Conservation (phyloP, 2,888 invertebrate species). For the Imbricaverruca yamaguchii region DNA sequence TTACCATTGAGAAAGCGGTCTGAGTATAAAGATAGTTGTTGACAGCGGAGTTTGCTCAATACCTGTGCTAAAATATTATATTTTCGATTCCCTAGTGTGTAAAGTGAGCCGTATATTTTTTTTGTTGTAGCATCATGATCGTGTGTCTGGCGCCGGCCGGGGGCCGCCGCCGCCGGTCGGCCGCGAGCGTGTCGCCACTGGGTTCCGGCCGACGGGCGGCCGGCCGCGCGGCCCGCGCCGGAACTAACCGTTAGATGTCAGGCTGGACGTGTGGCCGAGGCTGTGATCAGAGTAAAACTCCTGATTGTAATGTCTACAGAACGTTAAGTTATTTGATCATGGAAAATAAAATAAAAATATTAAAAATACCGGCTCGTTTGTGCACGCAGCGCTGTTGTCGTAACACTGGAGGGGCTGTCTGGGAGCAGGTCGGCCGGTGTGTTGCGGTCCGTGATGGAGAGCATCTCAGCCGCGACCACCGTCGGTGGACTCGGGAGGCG, state of each 20-base stretch:
- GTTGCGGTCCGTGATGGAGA: no score
- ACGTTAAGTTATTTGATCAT: conserved; percentile 22
- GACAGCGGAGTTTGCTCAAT: conserved; percentile 21
- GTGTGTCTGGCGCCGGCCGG: not conserved
- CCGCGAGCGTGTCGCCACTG: not conserved
- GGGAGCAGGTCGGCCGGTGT: no score
- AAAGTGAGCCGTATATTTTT: conserved; percentile 21
- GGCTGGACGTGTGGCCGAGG: conserved; percentile 12
- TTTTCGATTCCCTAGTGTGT: conserved; percentile 21
- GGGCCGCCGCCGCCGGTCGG: not conserved
- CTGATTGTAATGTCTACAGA: conserved; percentile 22
- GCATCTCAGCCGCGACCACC: no score
- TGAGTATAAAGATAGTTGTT: conserved; percentile 18
- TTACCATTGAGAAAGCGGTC: conserved; percentile 19
- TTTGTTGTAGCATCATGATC: conserved; percentile 16
- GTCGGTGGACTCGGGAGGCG: no score
- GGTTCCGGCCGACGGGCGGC: not conserved
- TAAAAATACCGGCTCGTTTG: not conserved
- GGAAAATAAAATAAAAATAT: conserved; percentile 22
- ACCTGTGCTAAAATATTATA: conserved; percentile 21
- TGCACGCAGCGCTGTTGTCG: no score
- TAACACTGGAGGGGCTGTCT: no score
- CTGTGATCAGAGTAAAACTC: conserved; percentile 23
- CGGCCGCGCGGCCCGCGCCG: not conserved
- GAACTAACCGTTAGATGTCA: conserved; percentile 19